Evolutionary conservation across 2,113 vertebrate species (phyloP).

Genomic region (Reinhardtius hippoglossoides): DNA sequence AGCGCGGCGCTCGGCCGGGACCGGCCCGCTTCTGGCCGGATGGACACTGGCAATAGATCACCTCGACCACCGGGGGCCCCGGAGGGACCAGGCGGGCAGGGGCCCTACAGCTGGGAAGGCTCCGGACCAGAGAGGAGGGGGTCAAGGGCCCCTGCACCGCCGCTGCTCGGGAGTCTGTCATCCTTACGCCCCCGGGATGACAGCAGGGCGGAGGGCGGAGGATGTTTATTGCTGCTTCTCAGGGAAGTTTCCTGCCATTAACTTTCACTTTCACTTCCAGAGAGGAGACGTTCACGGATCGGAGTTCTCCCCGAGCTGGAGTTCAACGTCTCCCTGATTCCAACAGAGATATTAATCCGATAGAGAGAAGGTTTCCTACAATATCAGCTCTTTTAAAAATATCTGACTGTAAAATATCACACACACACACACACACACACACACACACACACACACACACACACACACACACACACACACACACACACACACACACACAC

Average conservation of each 20-base stretch:
- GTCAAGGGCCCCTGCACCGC: slow-evolving; percentile 45
- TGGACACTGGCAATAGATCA: slow-evolving; percentile 90
- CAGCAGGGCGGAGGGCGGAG: slow-evolving; percentile 53
- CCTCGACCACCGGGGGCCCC: slow-evolving; percentile 51
- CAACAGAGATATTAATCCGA: no score
- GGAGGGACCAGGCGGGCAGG: slow-evolving; percentile 17
- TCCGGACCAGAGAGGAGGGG: slow-evolving; percentile 30
- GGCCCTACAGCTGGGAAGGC: slow-evolving; percentile 56
- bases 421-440: neutral
- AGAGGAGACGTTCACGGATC: neutral
- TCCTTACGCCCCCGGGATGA: slow-evolving; percentile 48
- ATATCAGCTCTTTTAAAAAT: no score
- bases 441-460: no score
- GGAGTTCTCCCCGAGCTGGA: neutral
- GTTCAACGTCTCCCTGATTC: no score
- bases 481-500: no score
- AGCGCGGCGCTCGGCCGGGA: slow-evolving; percentile 85
- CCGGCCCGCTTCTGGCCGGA: slow-evolving; percentile 55
- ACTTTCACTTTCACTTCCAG: slow-evolving; percentile 74
- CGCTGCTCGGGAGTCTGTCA: slow-evolving; percentile 58
- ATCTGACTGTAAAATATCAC: no score
- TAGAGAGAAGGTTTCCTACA: no score
- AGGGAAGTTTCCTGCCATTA: slow-evolving; percentile 55
- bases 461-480: no score
- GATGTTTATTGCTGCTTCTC: slow-evolving; percentile 67